phyloP scores from a whole-genome alignment of 2,797 vertebrate species.

The Mallotus villosus region DNA sequence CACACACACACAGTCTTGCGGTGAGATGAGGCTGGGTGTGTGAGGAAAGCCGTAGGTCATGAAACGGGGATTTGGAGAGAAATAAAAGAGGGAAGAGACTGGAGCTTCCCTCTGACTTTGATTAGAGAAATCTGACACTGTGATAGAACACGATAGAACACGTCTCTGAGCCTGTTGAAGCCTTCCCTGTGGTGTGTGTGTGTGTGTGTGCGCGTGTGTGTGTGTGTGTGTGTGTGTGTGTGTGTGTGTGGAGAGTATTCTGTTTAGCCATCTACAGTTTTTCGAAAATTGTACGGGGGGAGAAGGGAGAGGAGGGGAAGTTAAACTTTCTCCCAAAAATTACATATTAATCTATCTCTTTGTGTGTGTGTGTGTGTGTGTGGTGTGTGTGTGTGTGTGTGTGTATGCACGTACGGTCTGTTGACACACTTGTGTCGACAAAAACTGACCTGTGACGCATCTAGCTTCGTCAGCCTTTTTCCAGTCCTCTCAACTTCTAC shows the following conservation, averaged over 20 bases:
- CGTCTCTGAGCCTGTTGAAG: not conserved
- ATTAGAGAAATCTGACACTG: not conserved
- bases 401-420: not conserved
- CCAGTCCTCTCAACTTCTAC: too few relatives aligned
- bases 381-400: not conserved
- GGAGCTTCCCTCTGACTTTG: constrained; percentile 1
- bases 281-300: too few relatives aligned
- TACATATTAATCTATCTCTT: not conserved
- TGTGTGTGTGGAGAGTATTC: not conserved
- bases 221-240: not conserved
- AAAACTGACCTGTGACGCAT: too few relatives aligned
- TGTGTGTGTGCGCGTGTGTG: not conserved
- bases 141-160: not conserved
- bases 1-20: constrained; percentile 1
- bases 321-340: not conserved
- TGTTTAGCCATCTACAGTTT: too few relatives aligned
- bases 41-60: constrained; percentile 17
- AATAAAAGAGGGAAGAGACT: not conserved
- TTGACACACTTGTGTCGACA: not conserved
- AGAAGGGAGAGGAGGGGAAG: too few relatives aligned
- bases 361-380: not conserved
- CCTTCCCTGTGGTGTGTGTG: not conserved
- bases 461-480: too few relatives aligned
- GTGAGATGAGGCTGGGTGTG: not conserved
- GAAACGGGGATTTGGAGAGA: constrained; percentile 34